Conservation (phyloP, 1,140 invertebrate genomes). For the Pteromalus puparum region DNA sequence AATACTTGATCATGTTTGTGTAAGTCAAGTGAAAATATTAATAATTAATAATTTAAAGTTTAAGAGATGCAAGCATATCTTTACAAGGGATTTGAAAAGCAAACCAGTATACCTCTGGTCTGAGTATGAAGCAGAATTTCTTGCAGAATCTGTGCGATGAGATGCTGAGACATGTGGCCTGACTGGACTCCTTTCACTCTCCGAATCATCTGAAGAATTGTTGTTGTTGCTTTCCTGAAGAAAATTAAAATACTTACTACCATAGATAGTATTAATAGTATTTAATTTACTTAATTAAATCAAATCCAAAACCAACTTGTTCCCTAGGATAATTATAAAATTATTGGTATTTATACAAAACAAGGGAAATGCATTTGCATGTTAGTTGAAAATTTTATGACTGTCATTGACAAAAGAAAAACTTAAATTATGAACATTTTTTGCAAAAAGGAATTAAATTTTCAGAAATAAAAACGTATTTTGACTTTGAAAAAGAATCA, state of each 20-base stretch:
- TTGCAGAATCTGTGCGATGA: conserved; percentile 57
- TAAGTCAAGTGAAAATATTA: not conserved
- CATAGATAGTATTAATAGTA: conserved; percentile 22
- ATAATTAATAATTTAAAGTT: not conserved
- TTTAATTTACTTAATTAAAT: conserved; percentile 58
- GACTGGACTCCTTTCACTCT: conserved; percentile 64
- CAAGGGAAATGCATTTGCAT: conserved; percentile 24
- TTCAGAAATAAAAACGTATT: no score
- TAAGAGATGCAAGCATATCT: not conserved
- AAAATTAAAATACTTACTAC: conserved; percentile 54
- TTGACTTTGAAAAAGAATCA: not conserved
- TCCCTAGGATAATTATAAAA: conserved; percentile 37
- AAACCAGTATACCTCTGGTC: conserved; percentile 73
- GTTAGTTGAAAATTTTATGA: not conserved
- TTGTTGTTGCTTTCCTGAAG: conserved; percentile 74
- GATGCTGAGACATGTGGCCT: conserved; percentile 41
- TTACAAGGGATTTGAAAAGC: conserved; percentile 49
- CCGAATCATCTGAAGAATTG: conserved; percentile 69
- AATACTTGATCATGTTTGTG: no score
- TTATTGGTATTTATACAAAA: conserved; percentile 17
- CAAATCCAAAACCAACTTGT: conserved; percentile 59
- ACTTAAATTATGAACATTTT: conserved; percentile 3
- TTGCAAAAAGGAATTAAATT: no score
- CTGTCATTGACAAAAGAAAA: not conserved
- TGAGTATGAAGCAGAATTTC: conserved; percentile 58